Evolutionary conservation across 2,797 vertebrate genomes (phyloP), one percentile per base, ranked within the genome.

Genomic region (Bovichtus diacanthus): DNA sequence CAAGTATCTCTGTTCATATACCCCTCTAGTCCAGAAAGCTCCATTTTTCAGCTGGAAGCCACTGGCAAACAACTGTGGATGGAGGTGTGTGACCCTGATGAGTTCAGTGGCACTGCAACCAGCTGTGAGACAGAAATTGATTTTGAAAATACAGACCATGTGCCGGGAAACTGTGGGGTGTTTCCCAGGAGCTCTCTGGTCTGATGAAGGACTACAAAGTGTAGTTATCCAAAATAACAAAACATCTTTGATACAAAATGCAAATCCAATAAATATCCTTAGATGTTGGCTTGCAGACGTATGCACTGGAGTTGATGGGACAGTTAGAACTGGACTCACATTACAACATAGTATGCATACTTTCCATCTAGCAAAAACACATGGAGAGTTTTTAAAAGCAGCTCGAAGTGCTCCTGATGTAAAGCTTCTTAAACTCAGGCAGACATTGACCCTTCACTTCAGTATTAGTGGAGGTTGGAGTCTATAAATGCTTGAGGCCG

Each of bases 1-100:
- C 93, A 93, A 90, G 83, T 93, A 94, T 93, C 92, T 92, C 88
- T 86, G 90, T 82, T 93, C 90, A 93, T 92, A 87, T 83, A 94
- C 88, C 89, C 87, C 88, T 93, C 88, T 71, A 70, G 82, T 84
- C 76, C 82, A 83, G 92, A 92, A 87, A 83, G 90, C 90, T 91
- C 88, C 61, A 93, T 94, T 94, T 93, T 93, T 95, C 93, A 94
- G 93, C 84, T 74, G 76, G 76, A 83, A 83, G 87, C 78, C 67
- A 83, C 88, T 90, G 87, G 91, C 88, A 88, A 90, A 87, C 50
- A 75, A 85, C 85, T 91, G 67, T 8, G 71, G 87, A 91, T 88
- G 89, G 87, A 88, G 90, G 88, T 84, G 86, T 76, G 49, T 82
- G 92, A 93, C 91, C 93, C 93, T 82, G 88, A 86, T 92, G 89